A percentile compares a stretch with the other conserved stretches of the same genome.
These are phyloP conservation scores for Gymnocypris eckloni DNA, from an alignment of 2,797 vertebrate genomes.

Conservation along the genomic window DNA sequence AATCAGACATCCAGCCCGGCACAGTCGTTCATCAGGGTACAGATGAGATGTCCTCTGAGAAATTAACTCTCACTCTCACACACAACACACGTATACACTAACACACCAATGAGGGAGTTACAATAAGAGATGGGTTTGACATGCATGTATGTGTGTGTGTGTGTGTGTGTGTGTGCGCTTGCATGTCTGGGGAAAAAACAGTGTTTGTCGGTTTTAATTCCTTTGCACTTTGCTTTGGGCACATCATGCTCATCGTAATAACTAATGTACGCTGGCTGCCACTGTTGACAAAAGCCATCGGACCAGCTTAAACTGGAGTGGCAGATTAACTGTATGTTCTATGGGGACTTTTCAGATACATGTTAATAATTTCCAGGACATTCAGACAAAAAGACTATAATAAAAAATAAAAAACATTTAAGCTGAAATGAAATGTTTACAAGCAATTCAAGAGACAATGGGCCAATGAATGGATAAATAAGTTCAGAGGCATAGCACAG, in stretches of 20 bases:
- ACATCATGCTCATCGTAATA: conserved; percentile 42
- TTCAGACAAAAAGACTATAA: background rate
- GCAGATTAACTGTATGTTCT: conserved; percentile 15
- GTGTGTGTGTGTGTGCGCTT: conserved; percentile 29
- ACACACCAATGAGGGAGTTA: background rate
- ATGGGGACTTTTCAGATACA: background rate
- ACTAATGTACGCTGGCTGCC: conserved; percentile 44
- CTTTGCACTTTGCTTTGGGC: conserved; percentile 42
- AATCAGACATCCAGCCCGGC: conserved; percentile 46
- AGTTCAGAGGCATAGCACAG: background rate
- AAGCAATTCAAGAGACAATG: background rate
- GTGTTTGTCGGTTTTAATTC: conserved; percentile 27
- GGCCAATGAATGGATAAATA: background rate
- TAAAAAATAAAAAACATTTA: background rate
- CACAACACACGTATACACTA: background rate
- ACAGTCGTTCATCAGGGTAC: conserved; percentile 52
- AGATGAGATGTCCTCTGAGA: conserved; percentile 64
- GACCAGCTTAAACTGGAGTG: conserved; percentile 44
- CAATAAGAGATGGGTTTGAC: conserved; percentile 33
- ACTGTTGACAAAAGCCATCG: conserved; percentile 53
- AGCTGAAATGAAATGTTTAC: background rate
- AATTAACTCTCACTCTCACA: conserved; percentile 30
- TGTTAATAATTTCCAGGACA: conserved; percentile 10
- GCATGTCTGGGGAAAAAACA: conserved; percentile 12
- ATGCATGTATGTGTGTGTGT: conserved; percentile 13